Evolutionary conservation across 2,888 invertebrate genomes (phyloP), one percentile per base, ranked within the genome.

Genomic region (Hirtodrosophila duncani): DNA sequence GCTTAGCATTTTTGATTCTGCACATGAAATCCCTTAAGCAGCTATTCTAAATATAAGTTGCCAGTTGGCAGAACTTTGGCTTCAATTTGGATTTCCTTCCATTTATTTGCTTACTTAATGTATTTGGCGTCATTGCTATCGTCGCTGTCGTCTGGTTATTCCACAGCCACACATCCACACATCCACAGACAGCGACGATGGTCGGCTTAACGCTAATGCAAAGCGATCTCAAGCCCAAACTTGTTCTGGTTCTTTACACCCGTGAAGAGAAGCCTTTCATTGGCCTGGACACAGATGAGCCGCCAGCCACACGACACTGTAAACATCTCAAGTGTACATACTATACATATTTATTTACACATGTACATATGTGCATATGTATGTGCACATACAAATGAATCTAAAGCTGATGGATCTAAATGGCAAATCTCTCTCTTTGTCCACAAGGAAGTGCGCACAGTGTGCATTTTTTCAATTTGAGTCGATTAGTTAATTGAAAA

Each of bases 71-170:
- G 38, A 55, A 45, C 11, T 46, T 27, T 48, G 53, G 30, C 20
- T 27, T 58, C 27, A 36, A 29, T 41, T 37, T 29, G 34, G 45
- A 52, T 38, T 67, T 29, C 31, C 29, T 10, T 50, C 10, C 39
- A 49, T 51, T 64, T 75, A 56, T 67, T 57, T 63, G 38, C 50
- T 24, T 30, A 14, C 10, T 39, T 50, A 70, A 70, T 67, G 64
- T 49, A 36, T 49, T 52, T 61, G 79, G 57, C 67, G 61, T 31
- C 75, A 48, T 48, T 53, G n/a, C 45, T 48, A 41, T 67, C 49
- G 45, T 29, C 7, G 24, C 21, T 2, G 9, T 21, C 10, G 18
- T 2, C 30, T 30, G 52, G 52, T n/a, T n/a, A n/a, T n/a, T n/a
- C n/a, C n/a, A n/a, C n/a, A n/a, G n/a, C n/a, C n/a, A n/a, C n/a